A percentile compares a stretch with the other conserved stretches of the same genome.
Evolutionary conservation across 2,797 vertebrate genomes (phyloP).

Genomic region (Argyrosomus regius): DNA sequence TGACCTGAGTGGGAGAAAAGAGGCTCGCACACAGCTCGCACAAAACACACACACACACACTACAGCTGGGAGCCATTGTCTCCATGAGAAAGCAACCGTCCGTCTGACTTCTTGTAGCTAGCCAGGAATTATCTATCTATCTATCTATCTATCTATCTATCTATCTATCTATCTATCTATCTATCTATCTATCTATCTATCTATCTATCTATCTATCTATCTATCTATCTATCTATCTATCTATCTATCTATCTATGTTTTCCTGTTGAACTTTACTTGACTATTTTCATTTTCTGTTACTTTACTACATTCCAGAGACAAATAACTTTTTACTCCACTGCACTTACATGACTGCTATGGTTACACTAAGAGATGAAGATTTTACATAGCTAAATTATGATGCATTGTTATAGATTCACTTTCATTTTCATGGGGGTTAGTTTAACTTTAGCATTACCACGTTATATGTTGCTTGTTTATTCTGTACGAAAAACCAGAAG

Average conservation of each 20-base stretch:
- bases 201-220: constrained; percentile 34
- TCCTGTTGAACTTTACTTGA: too few relatives aligned
- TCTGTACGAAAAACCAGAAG: too few relatives aligned
- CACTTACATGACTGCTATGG: too few relatives aligned
- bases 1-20: constrained; percentile 83
- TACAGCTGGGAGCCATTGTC: constrained; percentile 77
- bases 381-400: too few relatives aligned
- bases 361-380: too few relatives aligned
- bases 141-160: constrained; percentile 31
- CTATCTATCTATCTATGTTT: background rate
- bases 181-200: constrained; percentile 35
- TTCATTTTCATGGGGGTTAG: too few relatives aligned
- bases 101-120: background rate
- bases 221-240: constrained; percentile 6
- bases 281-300: too few relatives aligned
- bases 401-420: too few relatives aligned
- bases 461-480: too few relatives aligned
- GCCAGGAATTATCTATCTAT: background rate
- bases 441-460: too few relatives aligned
- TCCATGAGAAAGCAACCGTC: constrained; percentile 62
- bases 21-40: constrained; percentile 49
- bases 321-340: too few relatives aligned
- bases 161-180: constrained; percentile 12
- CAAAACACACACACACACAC: constrained; percentile 23
- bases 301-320: too few relatives aligned